Evolutionary conservation across 2,113 vertebrate species (phyloP).

Genomic region (human (Homo sapiens)): DNA sequence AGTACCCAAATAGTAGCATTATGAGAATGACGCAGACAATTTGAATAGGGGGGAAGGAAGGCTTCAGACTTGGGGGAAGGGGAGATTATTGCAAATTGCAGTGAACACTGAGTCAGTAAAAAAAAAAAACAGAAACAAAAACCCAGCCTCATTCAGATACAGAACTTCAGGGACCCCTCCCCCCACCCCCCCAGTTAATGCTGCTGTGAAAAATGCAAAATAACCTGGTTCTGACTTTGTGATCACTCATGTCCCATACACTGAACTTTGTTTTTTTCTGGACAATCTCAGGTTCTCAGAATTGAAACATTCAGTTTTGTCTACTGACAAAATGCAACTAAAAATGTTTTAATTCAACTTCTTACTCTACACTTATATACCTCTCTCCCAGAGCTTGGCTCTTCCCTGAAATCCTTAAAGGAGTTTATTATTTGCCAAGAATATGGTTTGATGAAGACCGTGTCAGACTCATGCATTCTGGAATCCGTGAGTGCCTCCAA

Average conservation of each 20-base stretch:
- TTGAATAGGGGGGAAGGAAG: neutral
- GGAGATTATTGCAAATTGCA: neutral
- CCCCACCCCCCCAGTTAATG: neutral
- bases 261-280: neutral
- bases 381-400: neutral
- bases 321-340: neutral
- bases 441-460: conserved; percentile 4
- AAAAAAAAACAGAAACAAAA: neutral
- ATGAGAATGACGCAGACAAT: neutral
- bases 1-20: neutral
- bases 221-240: neutral
- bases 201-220: neutral
- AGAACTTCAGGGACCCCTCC: neutral
- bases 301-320: conserved; percentile 1
- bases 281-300: conserved; percentile 47
- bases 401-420: neutral
- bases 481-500: neutral
- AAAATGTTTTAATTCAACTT: conserved; percentile 23
- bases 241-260: neutral
- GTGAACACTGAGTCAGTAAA: neutral
- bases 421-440: conserved; percentile 12
- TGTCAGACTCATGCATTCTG: neutral
- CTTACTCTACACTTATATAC: neutral
- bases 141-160: neutral
- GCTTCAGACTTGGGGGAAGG: neutral